Evolutionary conservation across 35 echinoderm and acorn worm genomes (phyloP), one percentile per base, ranked within the genome.

Genomic region (Apostichopus californicus): DNA sequence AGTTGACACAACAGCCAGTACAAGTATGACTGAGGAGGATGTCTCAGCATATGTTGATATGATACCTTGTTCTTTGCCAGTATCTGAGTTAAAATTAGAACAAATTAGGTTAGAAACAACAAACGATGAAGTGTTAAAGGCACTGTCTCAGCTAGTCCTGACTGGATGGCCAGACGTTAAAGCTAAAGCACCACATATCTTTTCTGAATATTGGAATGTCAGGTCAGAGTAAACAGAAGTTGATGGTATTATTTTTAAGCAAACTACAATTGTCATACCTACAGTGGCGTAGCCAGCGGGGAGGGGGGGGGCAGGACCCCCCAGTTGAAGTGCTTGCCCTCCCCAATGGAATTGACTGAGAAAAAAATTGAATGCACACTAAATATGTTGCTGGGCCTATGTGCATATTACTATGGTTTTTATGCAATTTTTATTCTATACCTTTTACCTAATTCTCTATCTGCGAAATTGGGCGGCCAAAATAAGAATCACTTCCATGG

Each of bases 31-130:
- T 75, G 22, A 87, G 17, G 9, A 87, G 15, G 90, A 89, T 70
- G 72, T 95, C 8, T 88, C 59, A 88, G 90, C 94, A 26, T 95
- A 80, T 81, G 81, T 95, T 20, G 75, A 90, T 55, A 87, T 95
- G 71, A 46, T 92, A 86, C 86, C 59, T 6, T 17, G 20, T 52
- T 53, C 22, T 18, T 22, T 88, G 52, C 86, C 94, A 13, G 81
- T 93, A 9, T 68, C 83, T 57, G 66, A 63, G 25, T 25, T 25
- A 25, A 25, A 25, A 25, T 25, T 25, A 25, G 24, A 25, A 25
- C 24, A 25, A 25, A 25, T 25, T 25, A 25, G 24, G 24, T 25
- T 25, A 25, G 24, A 25, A 25, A 25, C 24, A 25, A 25, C 24
- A 25, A 25, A 25, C 24, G 24, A 25, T 25, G 24, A 25, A 25